Evolutionary conservation across 2,888 invertebrate genomes (phyloP), one percentile per base, ranked within the genome.

Genomic region (Rhagium mordax): DNA sequence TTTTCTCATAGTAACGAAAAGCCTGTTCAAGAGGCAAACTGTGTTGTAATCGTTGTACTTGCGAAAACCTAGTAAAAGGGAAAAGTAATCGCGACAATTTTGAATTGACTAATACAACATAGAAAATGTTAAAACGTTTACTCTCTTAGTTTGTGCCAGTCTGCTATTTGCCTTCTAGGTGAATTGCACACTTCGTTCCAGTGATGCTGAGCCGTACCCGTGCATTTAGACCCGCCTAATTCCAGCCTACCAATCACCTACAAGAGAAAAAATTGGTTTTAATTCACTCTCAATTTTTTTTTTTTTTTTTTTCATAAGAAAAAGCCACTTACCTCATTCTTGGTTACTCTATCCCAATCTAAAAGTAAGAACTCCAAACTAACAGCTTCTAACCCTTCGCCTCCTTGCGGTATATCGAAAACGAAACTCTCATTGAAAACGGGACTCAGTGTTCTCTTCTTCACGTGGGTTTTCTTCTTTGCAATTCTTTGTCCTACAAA

Each of bases 371-470:
- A 94, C 86, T 97, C 96, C 65, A 98, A 91, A 74, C 95, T 94
- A 79, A 97, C 94, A 86, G 94, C 94, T 84, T 93, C 94, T 78
- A 97, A 91, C 13, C 94, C 93, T 80, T 94, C 95, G 18, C 92
- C 92, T 67, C 92, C 91, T 86, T 89, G 92, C 61, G 94, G 98
- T 79, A 99, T 96, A 84, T 99, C 98, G 87, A 99, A 99, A 68
- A 98, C 96, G 89, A 99, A 98, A 67, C 98, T 98, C 89, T 99
- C 99, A 90, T 99, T 99, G 91, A 98, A 99, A 70, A 99, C 98
- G 0, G 99, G 99, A 89, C 97, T 98, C 82, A 98, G 90, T 0
- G 99, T 99, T 70, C 98, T 93, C 88, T 98, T 99, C 92, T 98
- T 98, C 61, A 99, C 98, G 88, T 98, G 98, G 0, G 99, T 99